phyloP scores from a whole-genome alignment of 2,888 invertebrate species.

The Portevinia maculata region DNA sequence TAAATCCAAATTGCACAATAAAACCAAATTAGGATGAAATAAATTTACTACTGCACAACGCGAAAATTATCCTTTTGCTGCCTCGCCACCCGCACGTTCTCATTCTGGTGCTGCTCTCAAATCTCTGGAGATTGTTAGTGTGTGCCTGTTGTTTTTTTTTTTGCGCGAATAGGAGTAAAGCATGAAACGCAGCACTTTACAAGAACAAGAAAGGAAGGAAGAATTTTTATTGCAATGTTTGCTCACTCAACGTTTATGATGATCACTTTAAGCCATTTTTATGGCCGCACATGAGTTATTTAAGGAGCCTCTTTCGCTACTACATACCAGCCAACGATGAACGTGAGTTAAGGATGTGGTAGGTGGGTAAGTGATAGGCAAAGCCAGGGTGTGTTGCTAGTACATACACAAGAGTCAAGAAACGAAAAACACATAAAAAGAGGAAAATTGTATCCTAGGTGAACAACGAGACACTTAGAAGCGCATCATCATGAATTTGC shows the following conservation, averaged over 20 bases:
- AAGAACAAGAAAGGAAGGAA: constrained; percentile 67
- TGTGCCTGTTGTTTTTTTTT: constrained; percentile 20
- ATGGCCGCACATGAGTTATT: constrained; percentile 79
- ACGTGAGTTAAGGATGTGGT: not conserved
- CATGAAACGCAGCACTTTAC: constrained; percentile 72
- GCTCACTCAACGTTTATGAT: constrained; percentile 83
- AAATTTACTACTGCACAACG: constrained; percentile 74
- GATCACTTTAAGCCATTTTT: constrained; percentile 83
- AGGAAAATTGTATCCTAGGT: constrained; percentile 67
- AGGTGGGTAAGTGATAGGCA: constrained; percentile 74
- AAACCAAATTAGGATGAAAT: constrained; percentile 75
- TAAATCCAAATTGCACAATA: constrained; percentile 74
- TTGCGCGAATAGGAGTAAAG: constrained; percentile 61
- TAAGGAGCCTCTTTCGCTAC: constrained; percentile 79
- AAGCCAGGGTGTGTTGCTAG: constrained; percentile 66
- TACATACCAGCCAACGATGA: constrained; percentile 22
- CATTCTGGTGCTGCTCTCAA: not conserved
- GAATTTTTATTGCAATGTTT: constrained; percentile 83
- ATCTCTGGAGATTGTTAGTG: constrained; percentile 35
- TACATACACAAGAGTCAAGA: constrained; percentile 60
- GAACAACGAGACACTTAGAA: constrained; percentile 74
- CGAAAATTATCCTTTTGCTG: constrained; percentile 72
- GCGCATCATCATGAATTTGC: constrained; percentile 74
- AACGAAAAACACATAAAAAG: constrained; percentile 46
- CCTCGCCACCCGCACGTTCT: not conserved